Evolutionary conservation across 2,888 invertebrate genomes (phyloP).

Genomic region (Tetheella fluctuosa): DNA sequence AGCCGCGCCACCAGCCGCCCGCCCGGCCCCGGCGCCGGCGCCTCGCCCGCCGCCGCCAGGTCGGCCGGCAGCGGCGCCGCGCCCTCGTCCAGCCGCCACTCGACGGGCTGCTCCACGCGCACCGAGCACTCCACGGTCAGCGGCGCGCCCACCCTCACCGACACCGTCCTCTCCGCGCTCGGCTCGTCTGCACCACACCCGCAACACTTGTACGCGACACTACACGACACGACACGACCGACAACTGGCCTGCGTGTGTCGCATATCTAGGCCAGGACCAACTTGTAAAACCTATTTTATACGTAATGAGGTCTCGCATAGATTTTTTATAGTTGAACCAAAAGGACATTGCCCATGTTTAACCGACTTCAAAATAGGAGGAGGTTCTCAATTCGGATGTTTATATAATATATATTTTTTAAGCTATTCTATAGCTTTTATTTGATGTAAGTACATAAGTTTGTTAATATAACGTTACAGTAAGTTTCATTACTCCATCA

Average conservation of each 20-base stretch:
- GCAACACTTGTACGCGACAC: constrained; percentile 15
- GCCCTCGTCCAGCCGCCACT: constrained; percentile 58
- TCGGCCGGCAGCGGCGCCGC: constrained; percentile 56
- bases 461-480: too few species aligned
- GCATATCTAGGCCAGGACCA: too few species aligned
- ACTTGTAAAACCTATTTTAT: too few species aligned
- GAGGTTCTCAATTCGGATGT: too few species aligned
- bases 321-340: too few species aligned
- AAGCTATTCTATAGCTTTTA: too few species aligned
- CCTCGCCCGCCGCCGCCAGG: constrained; percentile 54
- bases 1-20: constrained; percentile 55
- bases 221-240: constrained; percentile 4
- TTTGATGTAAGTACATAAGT: too few species aligned
- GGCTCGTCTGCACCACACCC: constrained; percentile 32
- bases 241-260: neutral
- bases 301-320: too few species aligned
- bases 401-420: too few species aligned
- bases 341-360: too few species aligned
- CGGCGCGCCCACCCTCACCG: constrained; percentile 65
- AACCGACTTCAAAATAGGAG: too few species aligned
- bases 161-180: constrained; percentile 44
- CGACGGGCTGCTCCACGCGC: constrained; percentile 59
- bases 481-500: too few species aligned
- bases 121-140: constrained; percentile 68
- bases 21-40: constrained; percentile 38